Base-by-base conservation (phyloP, 2,888 invertebrate species). In the Nebria brevicollis region DNA sequence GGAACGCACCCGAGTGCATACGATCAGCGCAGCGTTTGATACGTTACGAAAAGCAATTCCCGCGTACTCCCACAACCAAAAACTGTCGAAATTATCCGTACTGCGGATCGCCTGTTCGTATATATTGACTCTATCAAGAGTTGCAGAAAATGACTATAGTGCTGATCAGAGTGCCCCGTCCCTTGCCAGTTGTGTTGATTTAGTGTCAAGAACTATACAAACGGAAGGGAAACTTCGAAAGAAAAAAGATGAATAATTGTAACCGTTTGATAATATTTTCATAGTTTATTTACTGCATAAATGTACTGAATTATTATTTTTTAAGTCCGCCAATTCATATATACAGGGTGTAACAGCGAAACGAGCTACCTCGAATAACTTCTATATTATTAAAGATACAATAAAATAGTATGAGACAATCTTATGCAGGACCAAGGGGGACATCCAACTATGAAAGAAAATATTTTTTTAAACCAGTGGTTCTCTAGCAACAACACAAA, bases 21-120 rank as follows among this genome's bases (percentile, higher is more conserved):
- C 98, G 0, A 98, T 98, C 84, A 97, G 97, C 86, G 97, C 97
- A 0, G 98, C 98, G 0, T 98, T 98, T 87, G 98, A 98, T 84
- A 96, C 95, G 0, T 90, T 98, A 10, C 91, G 98, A 72, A 91
- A 92, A 82, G 92, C 97, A 0, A 95, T 98, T 70, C 98, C 98
- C 2, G 94, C 97, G 0, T 98, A 97, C 88, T 97, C 97, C 68
- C 95, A 97, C 88, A 96, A 96, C 87, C 97, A 97, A 89, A 97
- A 98, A 89, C 92, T 98, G 34, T 97, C 97, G 0, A 98, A 98
- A 87, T 89, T 98, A 77, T 97, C 97, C 0, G 97, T 98, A 15
- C 89, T 98, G 83, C 93, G 97, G 89, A 97, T 98, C 88, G 97
- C 98, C 1, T 97, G 97, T 88, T 95, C 96, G 82, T 98, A 98